Base-by-base conservation (phyloP, 2,888 invertebrate genomes). In the Dusona sp. region DNA sequence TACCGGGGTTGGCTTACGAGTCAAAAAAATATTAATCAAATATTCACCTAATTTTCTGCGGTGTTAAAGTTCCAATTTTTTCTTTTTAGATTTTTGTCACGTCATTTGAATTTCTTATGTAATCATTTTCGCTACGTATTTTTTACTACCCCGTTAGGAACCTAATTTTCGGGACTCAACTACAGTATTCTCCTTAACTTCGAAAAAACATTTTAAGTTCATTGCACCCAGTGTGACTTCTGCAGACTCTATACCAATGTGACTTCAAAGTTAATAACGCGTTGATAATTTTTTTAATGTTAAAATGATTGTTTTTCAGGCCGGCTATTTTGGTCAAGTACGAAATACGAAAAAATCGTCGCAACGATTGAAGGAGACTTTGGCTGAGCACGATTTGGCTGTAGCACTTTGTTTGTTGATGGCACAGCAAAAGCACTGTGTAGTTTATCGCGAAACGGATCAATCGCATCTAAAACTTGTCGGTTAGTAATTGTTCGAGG, bases 301-400 rank as follows among this genome's bases (percentile, higher is more conserved):
- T 22, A 19, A 13, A 16, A 72, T 79, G 36, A 19, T 54, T 72
- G 0, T 42, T 8, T 95, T 94, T 38, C 93, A 98, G 98, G 99
- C 99, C 77, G 99, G 99, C 13, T 99, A 99, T 94, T 99, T 99
- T 93, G 98, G 98, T 93, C 99, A 99, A 96, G 98, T 99, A 22
- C 96, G 99, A 45, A 99, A 99, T 94, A 99, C 99, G 0, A 98
- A 99, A 94, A 97, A 99, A 92, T 99, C 99, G 0, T 99, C 99
- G 0, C 96, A 97, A 83, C 96, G 99, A 38, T 95, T 99, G 87
- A 99, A 99, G 94, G 99, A 99, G 93, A 98, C 99, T 0, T 96
- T 99, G 89, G 96, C 98, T 9, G 98, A 98, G 90, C 97, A 99
- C 91, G 98, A 99, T 94, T 95, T 99, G 85, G 99, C 99, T 25